Evolutionary conservation across 1,140 invertebrate species (phyloP), one percentile per base, ranked within the genome.

Genomic region (Battus philenor): DNA sequence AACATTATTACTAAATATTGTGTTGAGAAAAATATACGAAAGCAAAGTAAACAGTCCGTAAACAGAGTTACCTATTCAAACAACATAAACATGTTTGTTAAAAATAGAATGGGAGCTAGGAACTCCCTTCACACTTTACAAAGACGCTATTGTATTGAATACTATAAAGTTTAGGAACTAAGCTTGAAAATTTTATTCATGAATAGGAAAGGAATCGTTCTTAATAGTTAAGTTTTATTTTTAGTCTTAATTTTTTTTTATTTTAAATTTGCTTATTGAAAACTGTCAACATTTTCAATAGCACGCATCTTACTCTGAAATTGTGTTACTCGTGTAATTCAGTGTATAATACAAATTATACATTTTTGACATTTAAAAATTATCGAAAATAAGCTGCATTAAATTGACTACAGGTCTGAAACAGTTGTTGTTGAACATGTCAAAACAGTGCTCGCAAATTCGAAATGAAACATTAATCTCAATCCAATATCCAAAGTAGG

Each of bases 401-500:
- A n/a, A n/a, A n/a, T n/a, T n/a, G n/a, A n/a, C n/a, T n/a, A n/a
- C n/a, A n/a, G n/a, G n/a, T n/a, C n/a, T n/a, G n/a, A n/a, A n/a
- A n/a, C n/a, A n/a, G n/a, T n/a, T n/a, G n/a, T n/a, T n/a, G n/a
- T n/a, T n/a, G n/a, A n/a, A n/a, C n/a, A n/a, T n/a, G n/a, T n/a
- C n/a, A n/a, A n/a, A n/a, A n/a, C n/a, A n/a, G n/a, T n/a, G n/a
- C 20, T 41, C 15, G 5, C 26, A 16, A 41, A 15, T 26, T 39
- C 11, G 22, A 26, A 24, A 27, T 2, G 36, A 27, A 39, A 27
- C 4, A 20, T 16, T 33, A 41, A 41, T 18, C 22, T 5, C 13
- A 18, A 41, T 41, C 38, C 38, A 41, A 41, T 41, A 41, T 41
- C 22, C 12, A 41, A 41, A 41, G 38, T 41, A 41, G 38, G 26